Evolutionary conservation across 1,140 invertebrate genomes (phyloP), one percentile per base, ranked within the genome.

Genomic region (Lysiphlebus fabarum): DNA sequence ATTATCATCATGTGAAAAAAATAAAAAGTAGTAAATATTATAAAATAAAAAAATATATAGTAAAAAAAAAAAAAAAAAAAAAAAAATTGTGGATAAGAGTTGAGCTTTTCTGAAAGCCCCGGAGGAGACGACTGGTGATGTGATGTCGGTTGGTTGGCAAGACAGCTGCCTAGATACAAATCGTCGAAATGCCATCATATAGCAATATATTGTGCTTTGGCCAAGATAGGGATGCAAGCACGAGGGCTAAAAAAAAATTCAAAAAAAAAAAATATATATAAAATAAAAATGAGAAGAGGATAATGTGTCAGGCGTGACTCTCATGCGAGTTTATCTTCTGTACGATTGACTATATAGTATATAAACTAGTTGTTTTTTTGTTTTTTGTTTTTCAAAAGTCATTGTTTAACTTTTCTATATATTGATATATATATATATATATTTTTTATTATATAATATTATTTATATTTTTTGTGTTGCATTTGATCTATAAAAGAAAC

Each of bases 271-370:
- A 17, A 7, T 45, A n/a, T 45, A 7, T n/a, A 17, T n/a, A 7
- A n/a, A 2, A n/a, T 45, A 45, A 2, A 14, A 45, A 14, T 3
- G 44, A 26, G 17, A 8, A 48, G 26, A 12, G 45, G 8, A 33
- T 51, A 38, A 8, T 55, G 33, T 26, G 17, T 45, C 40, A 40
- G 47, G 56, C 47, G 45, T 47, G 50, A 53, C 51, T 58, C 43
- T 45, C 48, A 53, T 58, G 47, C 40, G 41, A 40, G 41, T 58
- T 58, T 58, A 58, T 34, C 47, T 49, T 33, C 48, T 34, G 17
- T 41, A 44, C 47, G 49, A 58, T 58, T 58, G 56, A 58, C 40
- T 51, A 26, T n/a, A n/a, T n/a, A n/a, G n/a, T n/a, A n/a, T n/a
- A n/a, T n/a, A n/a, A n/a, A n/a, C 36, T 11, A 7, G 7, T 9